These are phyloP conservation scores for Megaceryle maxima DNA, from an alignment of 2,113 vertebrate species.

Conservation along the genomic window DNA sequence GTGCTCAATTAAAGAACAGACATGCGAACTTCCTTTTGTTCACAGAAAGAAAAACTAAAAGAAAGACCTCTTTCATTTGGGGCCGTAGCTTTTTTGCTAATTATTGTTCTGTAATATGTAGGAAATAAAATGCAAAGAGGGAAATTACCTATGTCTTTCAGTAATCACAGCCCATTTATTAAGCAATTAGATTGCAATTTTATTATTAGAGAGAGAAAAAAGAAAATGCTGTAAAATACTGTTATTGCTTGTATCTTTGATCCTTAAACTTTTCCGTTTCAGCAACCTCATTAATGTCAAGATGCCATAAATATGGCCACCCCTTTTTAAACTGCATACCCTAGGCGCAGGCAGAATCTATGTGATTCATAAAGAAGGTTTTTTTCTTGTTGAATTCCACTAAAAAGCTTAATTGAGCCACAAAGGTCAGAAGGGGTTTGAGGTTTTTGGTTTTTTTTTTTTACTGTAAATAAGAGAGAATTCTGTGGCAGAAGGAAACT, in stretches of 20 bases:
- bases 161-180: constrained; percentile 72
- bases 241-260: constrained; percentile 50
- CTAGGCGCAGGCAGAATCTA: constrained; percentile 7
- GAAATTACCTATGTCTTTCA: constrained; percentile 53
- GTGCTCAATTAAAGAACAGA: background rate
- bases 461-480: constrained; percentile 41
- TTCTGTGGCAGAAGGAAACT: background rate
- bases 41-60: background rate
- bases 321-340: constrained; percentile 27
- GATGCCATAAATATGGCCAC: constrained; percentile 15
- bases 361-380: constrained; percentile 20
- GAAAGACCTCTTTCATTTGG: background rate
- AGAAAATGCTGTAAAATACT: constrained; percentile 60
- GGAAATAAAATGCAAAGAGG: background rate
- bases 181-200: constrained; percentile 75
- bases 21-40: background rate
- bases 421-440: constrained; percentile 35
- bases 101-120: background rate
- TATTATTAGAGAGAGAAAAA: constrained; percentile 56
- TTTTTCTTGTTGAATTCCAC: constrained; percentile 28
- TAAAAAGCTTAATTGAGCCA: constrained; percentile 56
- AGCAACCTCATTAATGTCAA: constrained; percentile 66
- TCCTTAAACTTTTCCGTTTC: constrained; percentile 63
- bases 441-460: background rate
- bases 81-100: background rate